Percentiles rank a stretch among this genome's conserved stretches.
These are phyloP conservation scores for Nanorana parkeri DNA, from an alignment of 2,113 vertebrate species.

Conservation along the genomic window DNA sequence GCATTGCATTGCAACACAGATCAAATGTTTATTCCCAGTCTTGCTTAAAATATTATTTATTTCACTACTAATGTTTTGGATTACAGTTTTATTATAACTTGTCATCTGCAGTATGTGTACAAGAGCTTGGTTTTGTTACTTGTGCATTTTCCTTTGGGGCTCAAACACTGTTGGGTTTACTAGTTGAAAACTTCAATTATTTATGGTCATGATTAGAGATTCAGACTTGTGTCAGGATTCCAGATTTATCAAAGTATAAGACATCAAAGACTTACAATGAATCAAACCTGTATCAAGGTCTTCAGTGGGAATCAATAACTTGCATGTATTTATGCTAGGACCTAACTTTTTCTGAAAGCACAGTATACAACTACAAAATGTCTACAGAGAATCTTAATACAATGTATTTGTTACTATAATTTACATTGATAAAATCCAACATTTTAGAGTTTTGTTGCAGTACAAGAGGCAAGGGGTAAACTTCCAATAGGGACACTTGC, in stretches of 20 bases:
- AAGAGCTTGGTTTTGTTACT: constrained; percentile 11
- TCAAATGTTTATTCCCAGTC: constrained; percentile 11
- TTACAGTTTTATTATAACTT: background rate
- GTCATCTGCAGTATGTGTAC: constrained; percentile 9
- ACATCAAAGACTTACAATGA: constrained; percentile 44
- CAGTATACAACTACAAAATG: background rate
- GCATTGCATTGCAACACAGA: background rate
- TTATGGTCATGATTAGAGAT: constrained; percentile 30
- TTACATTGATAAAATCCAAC: too few relatives aligned
- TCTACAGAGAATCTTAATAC: background rate
- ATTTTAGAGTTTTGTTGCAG: too few relatives aligned
- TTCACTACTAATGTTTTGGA: constrained; percentile 2
- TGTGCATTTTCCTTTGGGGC: constrained; percentile 10
- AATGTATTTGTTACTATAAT: too few relatives aligned
- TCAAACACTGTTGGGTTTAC: constrained; percentile 40
- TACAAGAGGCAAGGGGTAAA: too few relatives aligned
- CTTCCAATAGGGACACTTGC: too few relatives aligned
- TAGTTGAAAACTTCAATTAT: constrained; percentile 40
- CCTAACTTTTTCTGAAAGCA: constrained; percentile 3
- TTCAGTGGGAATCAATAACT: constrained; percentile 34
- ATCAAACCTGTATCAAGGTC: constrained; percentile 33
- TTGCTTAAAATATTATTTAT: background rate
- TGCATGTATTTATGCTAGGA: constrained; percentile 16
- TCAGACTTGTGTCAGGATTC: constrained; percentile 41
- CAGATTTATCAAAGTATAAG: constrained; percentile 31